A percentile compares a stretch with the other conserved stretches of the same genome.
These are phyloP conservation scores for Crotophaga sulcirostris DNA, from an alignment of 2,113 vertebrate genomes.

Conservation along the genomic window DNA sequence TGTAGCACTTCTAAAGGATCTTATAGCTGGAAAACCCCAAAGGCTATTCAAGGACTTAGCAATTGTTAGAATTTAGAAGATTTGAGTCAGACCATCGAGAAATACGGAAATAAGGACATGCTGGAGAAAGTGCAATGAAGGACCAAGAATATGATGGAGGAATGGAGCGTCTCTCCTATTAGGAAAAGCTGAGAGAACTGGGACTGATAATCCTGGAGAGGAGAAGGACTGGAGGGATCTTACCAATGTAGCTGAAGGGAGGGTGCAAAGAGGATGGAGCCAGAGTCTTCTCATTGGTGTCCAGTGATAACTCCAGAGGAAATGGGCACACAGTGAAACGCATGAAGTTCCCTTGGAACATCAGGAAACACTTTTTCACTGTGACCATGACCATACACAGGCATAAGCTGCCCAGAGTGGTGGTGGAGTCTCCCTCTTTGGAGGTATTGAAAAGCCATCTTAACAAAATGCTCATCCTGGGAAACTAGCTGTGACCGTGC, in stretches of 20 bases:
- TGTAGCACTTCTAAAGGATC: background rate
- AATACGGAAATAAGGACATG: background rate
- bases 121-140: background rate
- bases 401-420: background rate
- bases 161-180: background rate
- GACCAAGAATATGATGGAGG: too few relatives aligned
- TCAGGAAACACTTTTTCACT: background rate
- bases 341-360: background rate
- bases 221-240: too few relatives aligned
- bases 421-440: background rate
- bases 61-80: background rate
- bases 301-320: background rate
- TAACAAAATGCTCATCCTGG: background rate
- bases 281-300: background rate
- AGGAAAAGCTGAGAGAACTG: background rate
- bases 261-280: too few relatives aligned
- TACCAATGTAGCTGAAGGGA: too few relatives aligned
- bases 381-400: fast-evolving
- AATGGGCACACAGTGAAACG: background rate
- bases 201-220: too few relatives aligned
- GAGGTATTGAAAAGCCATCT: background rate
- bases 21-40: background rate
- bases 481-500: background rate
- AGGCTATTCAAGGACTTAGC: background rate
- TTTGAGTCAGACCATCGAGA: background rate